These are phyloP conservation scores for Schizopygopsis malacanthus DNA, from an alignment of 2,797 vertebrate genomes.

Conservation along the genomic window DNA sequence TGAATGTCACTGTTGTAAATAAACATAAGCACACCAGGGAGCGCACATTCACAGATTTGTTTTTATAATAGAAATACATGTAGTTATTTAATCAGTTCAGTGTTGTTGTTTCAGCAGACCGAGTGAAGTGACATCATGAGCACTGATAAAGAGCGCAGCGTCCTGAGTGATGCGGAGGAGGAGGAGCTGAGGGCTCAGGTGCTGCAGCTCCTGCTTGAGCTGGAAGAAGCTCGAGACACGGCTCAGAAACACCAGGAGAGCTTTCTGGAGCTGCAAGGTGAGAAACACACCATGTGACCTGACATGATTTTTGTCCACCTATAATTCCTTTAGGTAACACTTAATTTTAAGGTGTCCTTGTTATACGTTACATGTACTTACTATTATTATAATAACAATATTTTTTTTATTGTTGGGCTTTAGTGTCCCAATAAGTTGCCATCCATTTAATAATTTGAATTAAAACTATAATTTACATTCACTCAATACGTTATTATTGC, in stretches of 20 bases:
- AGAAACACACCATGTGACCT: slow-evolving; percentile 40
- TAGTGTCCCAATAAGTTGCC: no score
- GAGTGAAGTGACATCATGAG: slow-evolving; percentile 76
- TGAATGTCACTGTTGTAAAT: neutral
- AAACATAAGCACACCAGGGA: neutral
- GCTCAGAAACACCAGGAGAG: slow-evolving; percentile 86
- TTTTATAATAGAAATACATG: neutral
- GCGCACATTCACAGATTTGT: neutral
- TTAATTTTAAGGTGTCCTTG: no score
- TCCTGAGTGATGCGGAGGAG: slow-evolving; percentile 69
- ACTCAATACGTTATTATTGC: no score
- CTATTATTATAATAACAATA: no score
- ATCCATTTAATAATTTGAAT: no score
- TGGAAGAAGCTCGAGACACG: slow-evolving; percentile 83
- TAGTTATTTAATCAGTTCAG: neutral
- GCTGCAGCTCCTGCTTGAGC: slow-evolving; percentile 85
- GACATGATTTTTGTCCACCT: neutral
- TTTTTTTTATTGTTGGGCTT: no score
- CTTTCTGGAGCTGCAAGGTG: slow-evolving; percentile 87
- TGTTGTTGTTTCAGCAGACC: slow-evolving; percentile 69
- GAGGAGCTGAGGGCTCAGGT: slow-evolving; percentile 82
- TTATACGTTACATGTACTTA: no score
- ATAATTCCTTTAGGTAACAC: neutral
- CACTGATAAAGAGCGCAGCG: slow-evolving; percentile 73
- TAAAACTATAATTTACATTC: no score